phyloP scores from a whole-genome alignment of 2,888 invertebrate species.

The Deroplatys truncata region DNA sequence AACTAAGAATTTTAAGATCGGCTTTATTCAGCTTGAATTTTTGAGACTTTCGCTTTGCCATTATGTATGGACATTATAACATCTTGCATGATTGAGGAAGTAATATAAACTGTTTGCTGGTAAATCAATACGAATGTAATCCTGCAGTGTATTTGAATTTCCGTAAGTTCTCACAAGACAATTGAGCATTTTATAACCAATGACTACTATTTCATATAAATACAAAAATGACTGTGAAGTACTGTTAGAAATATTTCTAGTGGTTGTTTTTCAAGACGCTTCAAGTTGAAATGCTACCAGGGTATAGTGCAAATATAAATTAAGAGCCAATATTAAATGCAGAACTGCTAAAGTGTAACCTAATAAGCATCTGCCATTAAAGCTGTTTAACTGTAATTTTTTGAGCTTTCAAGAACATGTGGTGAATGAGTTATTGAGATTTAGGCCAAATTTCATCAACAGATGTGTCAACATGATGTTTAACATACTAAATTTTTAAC shows the following conservation, averaged over 20 bases:
- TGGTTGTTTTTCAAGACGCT: not conserved
- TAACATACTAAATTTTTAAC: too few relatives aligned
- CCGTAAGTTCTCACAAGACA: not conserved
- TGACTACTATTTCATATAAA: not conserved
- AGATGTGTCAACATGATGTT: too few relatives aligned
- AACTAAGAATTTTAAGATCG: not conserved
- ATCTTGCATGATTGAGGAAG: not conserved
- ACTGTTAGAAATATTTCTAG: not conserved
- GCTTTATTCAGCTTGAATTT: not conserved
- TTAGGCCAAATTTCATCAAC: too few relatives aligned
- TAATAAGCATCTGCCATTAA: too few relatives aligned
- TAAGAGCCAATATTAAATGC: not conserved
- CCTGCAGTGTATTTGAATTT: not conserved
- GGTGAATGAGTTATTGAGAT: not conserved
- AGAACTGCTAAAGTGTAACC: not conserved
- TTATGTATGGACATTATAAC: not conserved
- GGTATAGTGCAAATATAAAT: not conserved
- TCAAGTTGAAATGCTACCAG: not conserved
- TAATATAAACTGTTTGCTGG: not conserved
- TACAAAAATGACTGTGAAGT: not conserved
- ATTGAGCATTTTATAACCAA: not conserved
- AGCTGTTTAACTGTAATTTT: not conserved
- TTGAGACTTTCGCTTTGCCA: too few relatives aligned
- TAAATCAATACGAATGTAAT: not conserved
- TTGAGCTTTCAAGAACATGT: not conserved